Base-by-base conservation (phyloP, 2,113 vertebrate species). In the Gambusia holbrooki region DNA sequence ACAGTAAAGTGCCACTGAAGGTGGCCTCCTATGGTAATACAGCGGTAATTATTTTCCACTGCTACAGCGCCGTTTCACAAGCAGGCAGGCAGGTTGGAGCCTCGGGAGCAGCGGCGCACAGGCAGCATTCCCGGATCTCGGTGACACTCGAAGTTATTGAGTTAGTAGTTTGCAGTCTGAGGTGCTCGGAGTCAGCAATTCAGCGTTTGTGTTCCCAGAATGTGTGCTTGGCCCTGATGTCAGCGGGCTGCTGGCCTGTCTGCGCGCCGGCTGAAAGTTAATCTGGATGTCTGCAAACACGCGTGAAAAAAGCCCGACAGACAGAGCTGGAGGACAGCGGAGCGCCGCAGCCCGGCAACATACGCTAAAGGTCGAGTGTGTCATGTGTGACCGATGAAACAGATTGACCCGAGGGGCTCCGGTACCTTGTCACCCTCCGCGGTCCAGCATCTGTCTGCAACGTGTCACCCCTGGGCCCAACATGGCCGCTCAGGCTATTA, bases 401-500 rank as follows among this genome's bases (percentile, higher is more conserved):
- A 76, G 87, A 88, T 90, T 86, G 87, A 90, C 90, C 92, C 63
- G 60, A 68, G 74, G 86, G 86, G 87, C 82, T 58, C 73, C 8
- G 73, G 77, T 90, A 82, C 84, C 92, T 90, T 75, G 89, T 84
- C 85, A 81, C 89, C 84, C 80, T 87, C 77, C 78, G 35, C 77
- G 33, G 80, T 80, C 77, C 76, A 69, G 86, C 89, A 88, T 92
- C 92, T 88, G 89, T 90, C 88, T 90, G 81, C 84, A 67, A 73
- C 61, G 89, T 88, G 88, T 91, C 90, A 82, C 90, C 92, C 88
- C 78, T 73, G 28, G 84, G 81, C 80, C 88, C 90, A 87, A 87
- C 88, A 87, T 84, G 88, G 90, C 87, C 63, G 71, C 87, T 90
- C 90, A 88, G 89, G 88, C 90, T 91, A 91, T 93, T 93, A 93